Evolutionary conservation across 1,140 invertebrate genomes (phyloP).

Genomic region (Listronotus bonariensis): DNA sequence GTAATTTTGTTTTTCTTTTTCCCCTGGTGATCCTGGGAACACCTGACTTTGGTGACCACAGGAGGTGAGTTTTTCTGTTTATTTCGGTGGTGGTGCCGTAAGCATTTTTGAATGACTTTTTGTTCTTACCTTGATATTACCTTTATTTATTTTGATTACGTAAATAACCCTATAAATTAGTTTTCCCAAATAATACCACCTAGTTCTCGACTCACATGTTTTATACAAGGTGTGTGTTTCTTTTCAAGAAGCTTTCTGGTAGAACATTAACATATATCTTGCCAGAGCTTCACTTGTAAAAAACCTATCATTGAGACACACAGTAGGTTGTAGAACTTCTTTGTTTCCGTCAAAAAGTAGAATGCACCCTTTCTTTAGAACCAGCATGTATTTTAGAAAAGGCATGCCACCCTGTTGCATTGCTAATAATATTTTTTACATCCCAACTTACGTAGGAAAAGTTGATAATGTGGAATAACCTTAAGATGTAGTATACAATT

Average conservation of each 20-base stretch:
- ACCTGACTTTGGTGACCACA: conserved; percentile 47
- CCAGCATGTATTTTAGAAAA: background rate
- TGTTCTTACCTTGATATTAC: background rate
- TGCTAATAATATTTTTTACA: background rate
- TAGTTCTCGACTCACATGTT: background rate
- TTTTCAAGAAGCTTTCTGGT: background rate
- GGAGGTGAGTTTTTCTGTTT: conserved; percentile 52
- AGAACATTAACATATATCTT: background rate
- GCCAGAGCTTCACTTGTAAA: background rate
- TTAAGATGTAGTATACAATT: too few species aligned
- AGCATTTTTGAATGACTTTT: background rate
- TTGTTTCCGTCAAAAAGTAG: background rate
- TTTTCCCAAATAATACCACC: background rate
- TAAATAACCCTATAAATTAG: background rate
- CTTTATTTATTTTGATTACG: conserved; percentile 7
- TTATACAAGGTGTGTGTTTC: too few species aligned
- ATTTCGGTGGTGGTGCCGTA: conserved; percentile 39
- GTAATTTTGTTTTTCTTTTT: conserved; percentile 45
- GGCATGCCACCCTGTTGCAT: background rate
- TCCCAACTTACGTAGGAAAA: too few species aligned
- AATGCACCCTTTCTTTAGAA: conserved; percentile 1
- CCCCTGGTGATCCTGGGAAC: conserved; percentile 46
- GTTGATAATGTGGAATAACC: too few species aligned
- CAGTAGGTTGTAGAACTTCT: too few species aligned
- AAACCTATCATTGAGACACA: background rate